Percentiles rank a stretch among this genome's conserved stretches.
Evolutionary conservation across 2,113 vertebrate genomes (phyloP).

Genomic region (Edolisoma coerulescens): DNA sequence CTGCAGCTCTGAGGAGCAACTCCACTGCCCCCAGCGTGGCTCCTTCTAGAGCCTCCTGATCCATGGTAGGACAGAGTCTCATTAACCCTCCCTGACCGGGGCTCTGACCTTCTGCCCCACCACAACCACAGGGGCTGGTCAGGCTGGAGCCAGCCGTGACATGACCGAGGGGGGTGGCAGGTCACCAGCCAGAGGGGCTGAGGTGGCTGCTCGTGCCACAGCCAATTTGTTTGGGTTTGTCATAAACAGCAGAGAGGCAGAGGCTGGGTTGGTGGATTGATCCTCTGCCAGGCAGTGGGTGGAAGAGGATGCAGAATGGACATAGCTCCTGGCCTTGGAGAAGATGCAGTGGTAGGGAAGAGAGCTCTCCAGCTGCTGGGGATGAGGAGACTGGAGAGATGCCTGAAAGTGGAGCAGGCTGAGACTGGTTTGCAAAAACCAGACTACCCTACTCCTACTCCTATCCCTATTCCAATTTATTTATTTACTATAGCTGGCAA

Average conservation of each 20-base stretch:
- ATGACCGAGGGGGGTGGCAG: accelerated
- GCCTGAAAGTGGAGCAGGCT: not conserved
- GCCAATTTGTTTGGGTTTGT: not conserved
- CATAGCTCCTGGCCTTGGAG: not conserved
- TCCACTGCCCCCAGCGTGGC: accelerated
- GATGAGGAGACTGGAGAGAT: not conserved
- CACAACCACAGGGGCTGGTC: not conserved
- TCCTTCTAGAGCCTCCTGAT: not conserved
- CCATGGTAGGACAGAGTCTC: not conserved
- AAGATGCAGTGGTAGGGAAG: not conserved
- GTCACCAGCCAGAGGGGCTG: not conserved
- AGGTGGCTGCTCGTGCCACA: not conserved
- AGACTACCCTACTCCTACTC: not conserved
- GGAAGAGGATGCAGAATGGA: not conserved
- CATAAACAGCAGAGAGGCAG: not conserved
- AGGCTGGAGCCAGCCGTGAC: not conserved
- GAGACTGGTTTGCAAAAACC: not conserved
- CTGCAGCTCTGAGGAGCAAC: not conserved
- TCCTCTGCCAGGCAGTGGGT: not conserved
- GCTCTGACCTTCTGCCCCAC: not conserved
- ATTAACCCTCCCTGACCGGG: accelerated
- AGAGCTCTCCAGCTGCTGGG: not conserved
- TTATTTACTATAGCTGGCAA: not conserved
- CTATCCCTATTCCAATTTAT: not conserved
- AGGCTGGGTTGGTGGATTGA: not conserved